Evolutionary conservation across 2,113 vertebrate genomes (phyloP), one percentile per base, ranked within the genome.

Genomic region (Chiloscyllium plagiosum): DNA sequence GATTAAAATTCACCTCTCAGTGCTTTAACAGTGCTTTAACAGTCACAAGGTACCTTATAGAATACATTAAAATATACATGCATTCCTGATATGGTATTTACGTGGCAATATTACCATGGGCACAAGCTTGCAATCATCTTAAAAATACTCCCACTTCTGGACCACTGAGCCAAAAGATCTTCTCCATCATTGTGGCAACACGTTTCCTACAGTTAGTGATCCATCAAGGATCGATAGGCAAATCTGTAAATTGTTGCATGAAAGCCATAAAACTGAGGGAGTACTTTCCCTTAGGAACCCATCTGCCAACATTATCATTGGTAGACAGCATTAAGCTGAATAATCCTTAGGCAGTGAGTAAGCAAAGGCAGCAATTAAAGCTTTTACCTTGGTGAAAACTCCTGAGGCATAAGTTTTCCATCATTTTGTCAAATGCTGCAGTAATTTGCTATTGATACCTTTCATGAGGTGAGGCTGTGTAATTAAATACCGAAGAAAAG

Each of bases 291-390:
- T 66, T 1, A 92, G 89, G 89, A 93, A 37, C 37, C 61, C n/a
- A 66, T 93, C 61, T 37, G 22, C 89, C 33, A 93, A 42, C 33
- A 93, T 93, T 66, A 93, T 33, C 89, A 22, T 20, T 93, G n/a
- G 1, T 65, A 66, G 89, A 42, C 89, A 33, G 52, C 52, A 29
- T 13, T 33, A 90, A 90, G 29, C 87, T 61, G 56, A 61, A 83
- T 83, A 42, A 47, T 37, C 80, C 37, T 83, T 0, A 37, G 17
- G 37, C 22, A 93, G 61, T 22, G 4, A 65, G 66, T n/a, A 37
- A 66, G 33, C 33, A 93, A 68, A 66, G 65, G 61, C 89, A 93
- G 89, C 61, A 93, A 93, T 93, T 66, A 68, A 93, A 66, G 20
- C 7, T 19, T 66, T 93, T n/a, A 66, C 5, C 66, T 93, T 93